Conservation (phyloP, 2,113 vertebrate genomes). For the Cnemophilus loriae region DNA sequence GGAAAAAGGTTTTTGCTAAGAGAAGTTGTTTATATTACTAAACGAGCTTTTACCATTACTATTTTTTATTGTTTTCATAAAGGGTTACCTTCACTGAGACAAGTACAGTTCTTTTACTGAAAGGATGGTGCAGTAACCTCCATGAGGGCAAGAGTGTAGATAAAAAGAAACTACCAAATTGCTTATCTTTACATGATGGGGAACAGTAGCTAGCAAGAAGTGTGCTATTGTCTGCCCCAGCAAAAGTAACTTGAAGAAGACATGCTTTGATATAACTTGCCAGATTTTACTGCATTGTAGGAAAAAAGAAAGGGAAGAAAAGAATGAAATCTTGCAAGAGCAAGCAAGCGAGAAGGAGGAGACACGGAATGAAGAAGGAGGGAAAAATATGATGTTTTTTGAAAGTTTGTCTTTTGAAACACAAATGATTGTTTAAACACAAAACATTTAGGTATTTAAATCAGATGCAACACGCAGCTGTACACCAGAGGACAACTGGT, state of each 20-base stretch:
- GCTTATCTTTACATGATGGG: not conserved
- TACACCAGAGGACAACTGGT: not conserved
- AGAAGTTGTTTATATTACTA: not conserved
- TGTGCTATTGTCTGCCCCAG: not conserved
- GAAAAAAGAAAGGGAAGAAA: not conserved
- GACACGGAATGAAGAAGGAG: accelerated
- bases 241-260: not conserved
- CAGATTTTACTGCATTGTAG: not conserved
- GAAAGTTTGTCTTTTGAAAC: not conserved
- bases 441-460: not conserved
- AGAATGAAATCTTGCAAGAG: not conserved
- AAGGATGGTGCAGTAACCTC: not conserved
- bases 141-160: not conserved
- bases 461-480: not conserved
- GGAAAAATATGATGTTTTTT: not conserved
- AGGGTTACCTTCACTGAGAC: not conserved
- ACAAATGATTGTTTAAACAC: not conserved
- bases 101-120: not conserved
- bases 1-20: not conserved
- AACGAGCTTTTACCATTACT: not conserved
- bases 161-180: not conserved
- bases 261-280: not conserved
- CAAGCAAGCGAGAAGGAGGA: accelerated
- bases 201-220: not conserved
- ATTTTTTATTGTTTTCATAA: not conserved